A percentile compares a stretch with the other conserved stretches of the same genome.
Evolutionary conservation across 1,140 invertebrate genomes (phyloP).

Genomic region (Theocolax elegans): DNA sequence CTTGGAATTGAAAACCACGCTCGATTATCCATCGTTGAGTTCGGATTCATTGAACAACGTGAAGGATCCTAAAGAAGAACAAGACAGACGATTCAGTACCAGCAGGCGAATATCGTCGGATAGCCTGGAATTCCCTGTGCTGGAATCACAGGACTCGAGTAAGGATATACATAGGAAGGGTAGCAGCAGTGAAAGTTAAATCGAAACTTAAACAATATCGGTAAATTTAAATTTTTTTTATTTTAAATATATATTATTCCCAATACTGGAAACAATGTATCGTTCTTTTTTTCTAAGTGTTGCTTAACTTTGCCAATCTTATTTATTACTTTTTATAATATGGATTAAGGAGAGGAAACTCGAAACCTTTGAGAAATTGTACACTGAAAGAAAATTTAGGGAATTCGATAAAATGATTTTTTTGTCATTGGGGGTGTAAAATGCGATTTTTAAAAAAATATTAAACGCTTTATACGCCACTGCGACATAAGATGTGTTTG

Average conservation of each 20-base stretch:
- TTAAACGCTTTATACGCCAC: no score
- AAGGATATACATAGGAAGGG: constrained; percentile 32
- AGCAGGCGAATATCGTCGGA: constrained; percentile 63
- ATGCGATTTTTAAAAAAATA: no score
- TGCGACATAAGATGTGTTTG: no score
- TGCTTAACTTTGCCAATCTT: no score
- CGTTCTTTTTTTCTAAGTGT: no score
- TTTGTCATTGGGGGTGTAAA: no score
- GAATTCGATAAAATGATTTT: no score
- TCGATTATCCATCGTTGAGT: constrained; percentile 63
- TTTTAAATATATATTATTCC: background rate
- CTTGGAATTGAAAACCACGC: constrained; percentile 62
- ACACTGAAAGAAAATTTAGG: no score
- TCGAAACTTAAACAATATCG: background rate
- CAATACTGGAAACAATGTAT: no score
- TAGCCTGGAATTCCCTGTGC: constrained; percentile 59
- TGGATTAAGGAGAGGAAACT: no score
- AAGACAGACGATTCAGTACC: constrained; percentile 50
- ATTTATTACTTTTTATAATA: no score
- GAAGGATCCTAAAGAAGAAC: constrained; percentile 54
- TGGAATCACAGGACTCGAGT: constrained; percentile 52
- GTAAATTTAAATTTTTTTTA: background rate
- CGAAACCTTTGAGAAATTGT: no score
- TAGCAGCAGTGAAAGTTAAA: constrained; percentile 21
- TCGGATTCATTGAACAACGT: constrained; percentile 65